phyloP scores from a whole-genome alignment of 2,888 invertebrate species.

The Drosophila parthenogenetica region DNA sequence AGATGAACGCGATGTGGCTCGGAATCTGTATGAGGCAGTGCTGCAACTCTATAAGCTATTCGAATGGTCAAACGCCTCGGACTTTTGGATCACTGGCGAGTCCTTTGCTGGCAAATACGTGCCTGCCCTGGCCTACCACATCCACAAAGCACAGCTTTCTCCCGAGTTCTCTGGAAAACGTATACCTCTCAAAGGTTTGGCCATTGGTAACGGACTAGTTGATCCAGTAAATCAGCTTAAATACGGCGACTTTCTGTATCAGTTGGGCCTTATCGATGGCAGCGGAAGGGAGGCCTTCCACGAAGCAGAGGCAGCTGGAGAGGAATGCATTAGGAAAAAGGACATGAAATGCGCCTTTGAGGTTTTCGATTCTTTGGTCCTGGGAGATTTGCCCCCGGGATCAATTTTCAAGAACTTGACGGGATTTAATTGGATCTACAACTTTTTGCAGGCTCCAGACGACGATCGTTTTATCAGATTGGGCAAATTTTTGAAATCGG shows the following conservation, averaged over 20 bases:
- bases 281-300: slow-evolving; percentile 87
- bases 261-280: slow-evolving; percentile 89
- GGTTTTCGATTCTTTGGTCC: slow-evolving; percentile 89
- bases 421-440: slow-evolving; percentile 82
- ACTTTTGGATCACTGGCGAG: slow-evolving; percentile 95
- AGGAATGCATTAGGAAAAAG: slow-evolving; percentile 87
- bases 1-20: slow-evolving; percentile 92
- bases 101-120: slow-evolving; percentile 93
- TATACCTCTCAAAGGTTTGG: slow-evolving; percentile 85
- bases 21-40: slow-evolving; percentile 91
- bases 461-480: slow-evolving; percentile 87
- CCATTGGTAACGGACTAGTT: slow-evolving; percentile 92
- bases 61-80: slow-evolving; percentile 89
- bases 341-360: slow-evolving; percentile 90
- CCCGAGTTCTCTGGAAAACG: slow-evolving; percentile 46
- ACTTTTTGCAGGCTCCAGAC: slow-evolving; percentile 87
- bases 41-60: slow-evolving; percentile 94
- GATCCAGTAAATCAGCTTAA: slow-evolving; percentile 92
- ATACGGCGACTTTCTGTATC: slow-evolving; percentile 92
- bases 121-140: slow-evolving; percentile 90
- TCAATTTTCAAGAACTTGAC: slow-evolving; percentile 88
- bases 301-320: slow-evolving; percentile 86
- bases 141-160: slow-evolving; percentile 85
- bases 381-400: slow-evolving; percentile 86
- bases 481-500: slow-evolving; percentile 78